Base-by-base conservation (phyloP, 1,140 invertebrate species). In the Zaprionus lachaisei region DNA sequence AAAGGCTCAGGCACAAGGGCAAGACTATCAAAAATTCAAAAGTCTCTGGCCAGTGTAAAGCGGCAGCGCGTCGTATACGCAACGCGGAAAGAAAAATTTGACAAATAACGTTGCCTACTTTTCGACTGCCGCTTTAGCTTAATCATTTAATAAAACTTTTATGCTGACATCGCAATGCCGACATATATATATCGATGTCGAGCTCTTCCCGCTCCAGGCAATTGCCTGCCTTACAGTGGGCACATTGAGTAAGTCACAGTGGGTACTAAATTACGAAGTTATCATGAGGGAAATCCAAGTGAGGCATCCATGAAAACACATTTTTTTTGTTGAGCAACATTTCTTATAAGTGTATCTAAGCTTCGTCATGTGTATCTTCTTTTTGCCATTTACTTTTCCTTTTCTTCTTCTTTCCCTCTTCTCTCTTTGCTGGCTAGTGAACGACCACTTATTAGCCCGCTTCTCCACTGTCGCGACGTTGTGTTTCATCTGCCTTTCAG, bases 111-210 rank as follows among this genome's bases (percentile, higher is more conserved):
- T 61, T 89, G 80, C 84, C 83, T 83, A 71, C 84, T 81, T 80
- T 80, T 20, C 22, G 22, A 66, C 55, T 75, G 73, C 34, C 81
- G 77, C 80, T 65, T 89, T 83, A 83, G 83, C 84, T 89, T 89
- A 87, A 87, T 87, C 84, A 87, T 87, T 87, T 83, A 87, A 87
- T 89, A 87, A 87, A 87, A 87, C 74, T 89, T 87, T 87, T 87
- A 87, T 87, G 84, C 84, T 87, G 84, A 83, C 84, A 55, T 71
- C 66, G 67, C 76, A 69, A 56, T 49, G 49, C 15, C 72, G 68
- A 37, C 71, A 60, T 34, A 72, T 67, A 55, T 54, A 56, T 63
- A 64, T 81, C 68, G 68, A 77, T 81, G 66, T 51, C 22, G 28
- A 34, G 34, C 51, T 41, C 61, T 62, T 28, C 17, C 57, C 51